A percentile compares a stretch with the other conserved stretches of the same genome.
Conservation (phyloP, 1,140 invertebrate species). For the Thrips palmi region DNA sequence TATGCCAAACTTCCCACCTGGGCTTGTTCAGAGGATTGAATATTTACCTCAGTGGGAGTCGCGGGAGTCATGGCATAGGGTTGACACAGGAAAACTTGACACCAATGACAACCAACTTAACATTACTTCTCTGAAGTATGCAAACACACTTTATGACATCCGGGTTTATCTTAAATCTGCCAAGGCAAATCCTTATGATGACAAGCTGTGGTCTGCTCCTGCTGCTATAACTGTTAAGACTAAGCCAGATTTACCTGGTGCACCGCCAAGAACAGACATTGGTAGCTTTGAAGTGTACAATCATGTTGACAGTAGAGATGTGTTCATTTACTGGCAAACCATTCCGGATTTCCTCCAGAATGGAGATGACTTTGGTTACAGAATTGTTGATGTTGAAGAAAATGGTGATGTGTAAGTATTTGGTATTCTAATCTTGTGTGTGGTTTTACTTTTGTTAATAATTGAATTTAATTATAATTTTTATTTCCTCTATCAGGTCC, state of each 20-base stretch:
- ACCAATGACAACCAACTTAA: constrained; percentile 25
- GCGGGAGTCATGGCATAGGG: constrained; percentile 29
- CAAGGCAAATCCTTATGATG: constrained; percentile 26
- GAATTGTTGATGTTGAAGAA: constrained; percentile 22
- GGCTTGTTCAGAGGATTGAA: constrained; percentile 35
- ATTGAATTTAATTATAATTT: too few species aligned
- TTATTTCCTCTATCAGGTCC: too few species aligned
- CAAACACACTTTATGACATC: constrained; percentile 46
- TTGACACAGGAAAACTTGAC: constrained; percentile 20
- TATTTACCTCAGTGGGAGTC: constrained; percentile 39
- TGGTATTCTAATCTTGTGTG: neutral
- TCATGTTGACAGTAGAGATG: constrained; percentile 27
- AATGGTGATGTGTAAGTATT: constrained; percentile 16
- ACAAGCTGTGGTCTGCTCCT: constrained; percentile 41
- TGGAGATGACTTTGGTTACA: constrained; percentile 29
- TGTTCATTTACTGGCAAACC: constrained; percentile 50
- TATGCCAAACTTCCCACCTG: constrained; percentile 34
- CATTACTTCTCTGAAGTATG: constrained; percentile 36
- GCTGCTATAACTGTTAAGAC: constrained; percentile 35
- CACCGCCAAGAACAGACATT: constrained; percentile 36
- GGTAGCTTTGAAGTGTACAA: constrained; percentile 41
- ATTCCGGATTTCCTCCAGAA: constrained; percentile 38
- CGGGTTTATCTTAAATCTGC: constrained; percentile 37
- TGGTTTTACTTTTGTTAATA: too few species aligned
- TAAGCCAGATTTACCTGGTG: constrained; percentile 30